Conservation (phyloP, 1,140 invertebrate species). For the Drosophila bifasciata region DNA sequence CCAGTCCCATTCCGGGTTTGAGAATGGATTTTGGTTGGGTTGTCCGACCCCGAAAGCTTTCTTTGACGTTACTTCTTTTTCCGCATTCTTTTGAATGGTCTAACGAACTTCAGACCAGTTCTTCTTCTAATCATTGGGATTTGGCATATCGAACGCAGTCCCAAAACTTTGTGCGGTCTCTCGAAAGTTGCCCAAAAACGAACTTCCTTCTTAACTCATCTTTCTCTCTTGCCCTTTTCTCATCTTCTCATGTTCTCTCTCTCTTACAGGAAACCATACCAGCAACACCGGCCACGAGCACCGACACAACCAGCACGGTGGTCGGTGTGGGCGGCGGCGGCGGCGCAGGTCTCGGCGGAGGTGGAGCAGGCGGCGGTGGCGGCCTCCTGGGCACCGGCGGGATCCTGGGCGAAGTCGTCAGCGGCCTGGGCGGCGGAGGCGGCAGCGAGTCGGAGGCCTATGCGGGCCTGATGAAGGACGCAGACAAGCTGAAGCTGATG, state of each 20-base stretch:
- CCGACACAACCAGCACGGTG: conserved; percentile 66
- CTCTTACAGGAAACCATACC: conserved; percentile 67
- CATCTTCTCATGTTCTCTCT: neutral
- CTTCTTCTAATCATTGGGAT: conserved; percentile 72
- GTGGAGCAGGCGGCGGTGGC: conserved; percentile 26
- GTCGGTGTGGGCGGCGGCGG: conserved; percentile 54
- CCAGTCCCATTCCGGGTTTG: conserved; percentile 5
- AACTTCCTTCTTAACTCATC: conserved; percentile 30
- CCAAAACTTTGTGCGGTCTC: conserved; percentile 70
- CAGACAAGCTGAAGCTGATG: conserved; percentile 93
- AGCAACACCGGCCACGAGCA: conserved; percentile 76
- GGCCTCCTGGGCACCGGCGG: conserved; percentile 46
- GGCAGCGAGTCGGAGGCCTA: conserved; percentile 77
- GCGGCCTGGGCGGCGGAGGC: conserved; percentile 53
- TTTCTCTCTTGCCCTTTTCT: conserved; percentile 3
- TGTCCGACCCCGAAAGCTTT: conserved; percentile 9
- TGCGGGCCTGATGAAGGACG: conserved; percentile 88
- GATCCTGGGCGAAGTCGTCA: conserved; percentile 45
- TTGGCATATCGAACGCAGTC: conserved; percentile 67
- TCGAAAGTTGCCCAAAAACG: conserved; percentile 43
- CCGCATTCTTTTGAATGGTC: conserved; percentile 69
- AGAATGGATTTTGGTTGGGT: conserved; percentile 4
- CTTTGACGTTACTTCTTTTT: conserved; percentile 60
- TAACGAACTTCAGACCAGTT: conserved; percentile 57
- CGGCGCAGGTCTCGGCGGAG: conserved; percentile 33